These are phyloP conservation scores for Arge pagana DNA, from an alignment of 2,888 invertebrate genomes.

Conservation along the genomic window DNA sequence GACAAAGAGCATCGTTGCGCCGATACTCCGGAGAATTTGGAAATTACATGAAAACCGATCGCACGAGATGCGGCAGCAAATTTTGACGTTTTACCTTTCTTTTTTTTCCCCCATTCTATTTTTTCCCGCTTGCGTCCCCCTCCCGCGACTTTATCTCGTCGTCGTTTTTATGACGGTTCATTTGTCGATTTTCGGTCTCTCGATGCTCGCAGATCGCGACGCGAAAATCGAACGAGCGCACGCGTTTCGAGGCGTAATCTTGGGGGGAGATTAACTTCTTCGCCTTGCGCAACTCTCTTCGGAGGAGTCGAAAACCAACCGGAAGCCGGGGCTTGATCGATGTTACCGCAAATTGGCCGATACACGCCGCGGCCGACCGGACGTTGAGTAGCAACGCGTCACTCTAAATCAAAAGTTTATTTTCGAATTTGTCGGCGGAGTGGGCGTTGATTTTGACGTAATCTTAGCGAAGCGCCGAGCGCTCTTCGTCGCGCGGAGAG, in stretches of 20 bases:
- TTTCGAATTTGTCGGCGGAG: slow-evolving; percentile 8
- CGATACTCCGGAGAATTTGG: too few species aligned
- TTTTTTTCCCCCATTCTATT: too few species aligned
- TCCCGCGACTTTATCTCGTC: not conserved
- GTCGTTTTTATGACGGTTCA: not conserved
- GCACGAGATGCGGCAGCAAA: not conserved
- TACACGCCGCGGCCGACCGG: slow-evolving; percentile 11
- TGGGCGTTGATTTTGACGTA: slow-evolving; percentile 20
- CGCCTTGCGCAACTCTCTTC: slow-evolving; percentile 32
- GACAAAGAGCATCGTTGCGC: not conserved
- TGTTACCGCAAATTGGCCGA: slow-evolving; percentile 20
- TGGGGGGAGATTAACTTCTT: slow-evolving; percentile 14
- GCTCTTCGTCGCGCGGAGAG: slow-evolving; percentile 1
- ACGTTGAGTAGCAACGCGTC: slow-evolving; percentile 14
- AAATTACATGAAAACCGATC: too few species aligned
- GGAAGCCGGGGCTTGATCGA: slow-evolving; percentile 16
- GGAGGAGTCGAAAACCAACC: slow-evolving; percentile 7
- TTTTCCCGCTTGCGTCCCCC: not conserved
- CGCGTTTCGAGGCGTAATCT: slow-evolving; percentile 8
- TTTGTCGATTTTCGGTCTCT: not conserved
- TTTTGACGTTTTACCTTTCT: too few species aligned
- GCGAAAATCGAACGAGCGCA: too few species aligned
- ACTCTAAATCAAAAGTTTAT: slow-evolving; percentile 22
- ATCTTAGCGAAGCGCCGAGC: slow-evolving; percentile 4
- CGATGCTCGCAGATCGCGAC: too few species aligned